Conservation (phyloP, 2,888 invertebrate species). For the Troglohyphantes excavatus region DNA sequence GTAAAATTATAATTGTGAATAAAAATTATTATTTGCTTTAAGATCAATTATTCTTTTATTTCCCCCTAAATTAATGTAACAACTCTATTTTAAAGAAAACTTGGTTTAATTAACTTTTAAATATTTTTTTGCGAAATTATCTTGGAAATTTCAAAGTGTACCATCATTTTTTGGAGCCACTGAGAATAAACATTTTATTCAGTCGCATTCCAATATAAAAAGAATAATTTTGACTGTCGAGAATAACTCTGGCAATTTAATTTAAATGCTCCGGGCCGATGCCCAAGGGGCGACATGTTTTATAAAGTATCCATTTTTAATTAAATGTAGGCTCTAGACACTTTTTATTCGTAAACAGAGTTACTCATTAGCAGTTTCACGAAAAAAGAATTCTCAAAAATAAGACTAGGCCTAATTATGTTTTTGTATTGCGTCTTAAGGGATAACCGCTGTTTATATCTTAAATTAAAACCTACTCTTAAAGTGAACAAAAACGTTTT, state of each 20-base stretch:
- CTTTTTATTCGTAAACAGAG: background rate
- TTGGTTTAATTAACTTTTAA: too few relatives aligned
- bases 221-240: background rate
- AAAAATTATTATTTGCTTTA: too few relatives aligned
- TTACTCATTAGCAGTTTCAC: background rate
- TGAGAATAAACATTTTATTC: background rate
- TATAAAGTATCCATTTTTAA: background rate
- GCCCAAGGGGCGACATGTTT: background rate
- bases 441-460: background rate
- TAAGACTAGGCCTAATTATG: background rate
- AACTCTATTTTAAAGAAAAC: too few relatives aligned
- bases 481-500: background rate
- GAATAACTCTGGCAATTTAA: background rate
- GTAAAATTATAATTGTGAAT: too few relatives aligned
- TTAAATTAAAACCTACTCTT: slow-evolving; percentile 1
- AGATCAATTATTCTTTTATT: too few relatives aligned
- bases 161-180: too few relatives aligned
- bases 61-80: too few relatives aligned
- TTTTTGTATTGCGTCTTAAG: background rate
- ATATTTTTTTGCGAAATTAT: too few relatives aligned
- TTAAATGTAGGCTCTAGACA: background rate
- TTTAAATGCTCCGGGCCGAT: background rate
- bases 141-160: too few relatives aligned
- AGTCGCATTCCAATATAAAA: background rate
- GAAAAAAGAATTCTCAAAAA: background rate